Base-by-base conservation (phyloP, 2,888 invertebrate species). In the Callyntrura sp. region DNA sequence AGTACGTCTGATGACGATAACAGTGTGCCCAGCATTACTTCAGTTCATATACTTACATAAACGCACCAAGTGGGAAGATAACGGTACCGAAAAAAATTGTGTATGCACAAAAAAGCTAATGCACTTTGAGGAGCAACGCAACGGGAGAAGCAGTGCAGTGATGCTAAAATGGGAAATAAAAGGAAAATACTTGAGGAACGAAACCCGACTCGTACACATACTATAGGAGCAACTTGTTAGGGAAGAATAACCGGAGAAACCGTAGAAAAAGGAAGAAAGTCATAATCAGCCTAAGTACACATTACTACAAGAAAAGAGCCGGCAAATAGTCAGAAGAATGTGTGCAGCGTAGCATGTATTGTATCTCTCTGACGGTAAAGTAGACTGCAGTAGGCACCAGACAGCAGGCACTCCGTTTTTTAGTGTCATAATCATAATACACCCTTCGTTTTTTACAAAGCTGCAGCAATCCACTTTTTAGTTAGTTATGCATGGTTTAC, bases 401-500 rank as follows among this genome's bases (percentile, higher is more conserved):
- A 70, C n/a, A 4, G 6, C 17, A 2, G 35, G 25, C 62, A 23
- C 17, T 57, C 6, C 35, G n/a, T 9, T 73, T 73, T 43, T 45
- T 78, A 51, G 84, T 85, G 73, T 85, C 84, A 85, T 85, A 85
- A 85, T 85, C 84, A 73, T 85, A 73, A 85, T 85, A 85, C 83
- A 51, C 70, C 60, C 17, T 84, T 35, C 79, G 25, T 57, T 60
- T 28, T 68, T 23, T 70, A 70, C 68, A 84, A 70, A 70, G 60
- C 60, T 35, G 35, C 55, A 60, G 25, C 62, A 62, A 62, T 62
- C 20, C 73, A 60, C 23, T 35, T 20, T 73, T 43, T 25, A 60
- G 45, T 78, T 85, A 85, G 85, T 85, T 85, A 85, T 85, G 85
- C 85, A 85, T 85, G 85, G 51, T 76, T 85, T 62, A 85, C 85